A percentile compares a stretch with the other conserved stretches of the same genome.
These are phyloP conservation scores for Acrossocheilus fasciatus DNA, from an alignment of 2,797 vertebrate species.

Conservation along the genomic window DNA sequence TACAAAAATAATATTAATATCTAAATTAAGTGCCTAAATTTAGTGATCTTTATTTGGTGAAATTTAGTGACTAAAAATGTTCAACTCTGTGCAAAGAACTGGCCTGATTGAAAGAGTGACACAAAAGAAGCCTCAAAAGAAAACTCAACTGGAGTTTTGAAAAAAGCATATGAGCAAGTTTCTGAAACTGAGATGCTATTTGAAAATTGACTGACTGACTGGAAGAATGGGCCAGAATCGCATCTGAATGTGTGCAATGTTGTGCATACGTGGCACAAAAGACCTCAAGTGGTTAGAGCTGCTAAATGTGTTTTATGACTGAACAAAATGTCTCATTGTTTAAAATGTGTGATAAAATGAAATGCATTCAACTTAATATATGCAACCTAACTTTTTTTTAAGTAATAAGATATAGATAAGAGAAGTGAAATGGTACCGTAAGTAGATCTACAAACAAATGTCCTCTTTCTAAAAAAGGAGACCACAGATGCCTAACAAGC, in stretches of 20 bases:
- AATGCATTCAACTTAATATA: background rate
- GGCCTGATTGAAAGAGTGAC: no score
- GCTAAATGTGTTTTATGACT: background rate
- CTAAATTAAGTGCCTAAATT: background rate
- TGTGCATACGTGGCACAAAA: background rate
- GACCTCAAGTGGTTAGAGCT: background rate
- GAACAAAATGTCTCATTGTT: background rate
- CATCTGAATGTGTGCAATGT: background rate
- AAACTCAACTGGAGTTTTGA: no score
- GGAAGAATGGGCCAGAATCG: background rate
- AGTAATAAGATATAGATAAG: no score
- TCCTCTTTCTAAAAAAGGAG: background rate
- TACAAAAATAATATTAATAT: background rate
- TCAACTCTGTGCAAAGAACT: background rate
- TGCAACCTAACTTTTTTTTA: background rate
- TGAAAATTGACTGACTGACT: background rate
- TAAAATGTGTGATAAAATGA: background rate
- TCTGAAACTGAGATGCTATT: background rate
- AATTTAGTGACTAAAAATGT: background rate
- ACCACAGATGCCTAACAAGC: constrained; percentile 45
- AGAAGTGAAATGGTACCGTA: background rate
- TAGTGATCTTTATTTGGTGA: background rate
- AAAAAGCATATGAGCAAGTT: no score
- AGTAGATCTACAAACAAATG: constrained; percentile 8
- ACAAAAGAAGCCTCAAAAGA: no score